Percentiles rank a stretch among this genome's conserved stretches.
Conservation (phyloP, 2,888 invertebrate species). For the Thymelicus acteon region DNA sequence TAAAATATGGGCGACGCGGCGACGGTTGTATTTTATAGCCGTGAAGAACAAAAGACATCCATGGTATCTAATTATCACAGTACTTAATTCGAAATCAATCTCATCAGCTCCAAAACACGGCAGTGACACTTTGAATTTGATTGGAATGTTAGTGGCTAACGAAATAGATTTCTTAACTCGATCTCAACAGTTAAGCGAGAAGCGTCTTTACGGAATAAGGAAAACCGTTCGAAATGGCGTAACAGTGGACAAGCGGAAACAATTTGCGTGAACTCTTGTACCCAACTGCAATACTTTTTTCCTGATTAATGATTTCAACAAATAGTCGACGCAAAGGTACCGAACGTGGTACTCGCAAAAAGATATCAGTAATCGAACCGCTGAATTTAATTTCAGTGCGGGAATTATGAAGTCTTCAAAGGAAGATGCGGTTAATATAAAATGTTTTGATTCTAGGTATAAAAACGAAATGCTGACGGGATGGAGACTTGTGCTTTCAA, state of each 20-base stretch:
- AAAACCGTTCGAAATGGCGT: slow-evolving; percentile 35
- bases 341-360: slow-evolving; percentile 30
- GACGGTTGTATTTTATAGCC: too few relatives aligned
- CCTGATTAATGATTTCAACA: slow-evolving; percentile 57
- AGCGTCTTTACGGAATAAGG: slow-evolving; percentile 4
- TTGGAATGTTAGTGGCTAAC: slow-evolving; percentile 29
- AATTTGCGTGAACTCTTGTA: slow-evolving; percentile 32
- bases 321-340: slow-evolving; percentile 54
- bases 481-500: slow-evolving; percentile 73
- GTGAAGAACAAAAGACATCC: background rate
- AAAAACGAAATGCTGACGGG: slow-evolving; percentile 71
- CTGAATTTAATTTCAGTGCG: slow-evolving; percentile 30
- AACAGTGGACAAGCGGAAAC: slow-evolving; percentile 26
- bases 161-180: slow-evolving; percentile 33
- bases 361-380: slow-evolving; percentile 37
- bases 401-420: slow-evolving; percentile 27
- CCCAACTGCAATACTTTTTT: slow-evolving; percentile 49
- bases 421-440: slow-evolving; percentile 40
- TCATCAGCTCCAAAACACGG: slow-evolving; percentile 20
- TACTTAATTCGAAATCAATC: slow-evolving; percentile 11
- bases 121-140: slow-evolving; percentile 2
- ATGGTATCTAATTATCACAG: background rate
- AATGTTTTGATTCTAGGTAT: slow-evolving; percentile 57
- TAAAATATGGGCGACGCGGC: too few relatives aligned
- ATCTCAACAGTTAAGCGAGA: slow-evolving; percentile 13